Conservation (phyloP, 1,140 invertebrate species). For the Drosophila kohkoa region DNA sequence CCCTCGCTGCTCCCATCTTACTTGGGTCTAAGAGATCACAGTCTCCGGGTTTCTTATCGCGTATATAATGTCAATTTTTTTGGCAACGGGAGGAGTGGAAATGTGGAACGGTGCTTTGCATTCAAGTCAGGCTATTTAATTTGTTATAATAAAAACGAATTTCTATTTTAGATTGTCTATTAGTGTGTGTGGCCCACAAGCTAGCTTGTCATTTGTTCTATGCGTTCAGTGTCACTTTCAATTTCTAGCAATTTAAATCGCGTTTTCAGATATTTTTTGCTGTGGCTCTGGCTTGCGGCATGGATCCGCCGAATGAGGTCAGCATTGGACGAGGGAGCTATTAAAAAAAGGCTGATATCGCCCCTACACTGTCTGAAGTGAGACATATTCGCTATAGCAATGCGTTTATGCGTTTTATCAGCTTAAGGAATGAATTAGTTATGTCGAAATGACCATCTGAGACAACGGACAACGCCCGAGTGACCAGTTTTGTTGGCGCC, state of each 20-base stretch:
- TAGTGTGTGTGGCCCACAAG: constrained; percentile 16
- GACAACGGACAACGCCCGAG: constrained; percentile 1
- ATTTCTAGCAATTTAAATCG: constrained; percentile 81
- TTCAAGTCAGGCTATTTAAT: constrained; percentile 29
- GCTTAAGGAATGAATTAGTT: constrained; percentile 33
- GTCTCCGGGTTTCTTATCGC: constrained; percentile 31
- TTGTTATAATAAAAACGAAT: constrained; percentile 53
- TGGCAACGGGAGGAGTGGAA: neutral
- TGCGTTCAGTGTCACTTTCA: constrained; percentile 75
- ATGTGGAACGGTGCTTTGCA: neutral
- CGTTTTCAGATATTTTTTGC: constrained; percentile 55
- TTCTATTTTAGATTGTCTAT: constrained; percentile 46
- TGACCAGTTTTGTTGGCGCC: constrained; percentile 43
- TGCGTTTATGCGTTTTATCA: constrained; percentile 17
- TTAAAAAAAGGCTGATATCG: constrained; percentile 26
- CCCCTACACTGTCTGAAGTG: constrained; percentile 2
- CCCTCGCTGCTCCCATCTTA: neutral
- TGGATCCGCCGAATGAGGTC: constrained; percentile 69
- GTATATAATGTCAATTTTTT: constrained; percentile 3
- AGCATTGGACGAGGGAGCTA: constrained; percentile 19
- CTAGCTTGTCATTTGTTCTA: constrained; percentile 51
- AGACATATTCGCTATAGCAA: constrained; percentile 2
- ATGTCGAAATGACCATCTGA: constrained; percentile 26
- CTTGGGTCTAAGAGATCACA: constrained; percentile 2
- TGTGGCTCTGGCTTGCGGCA: neutral